Percentiles rank a stretch among this genome's conserved stretches.
phyloP scores from a whole-genome alignment of 2,888 invertebrate species.

The Tipula unca region DNA sequence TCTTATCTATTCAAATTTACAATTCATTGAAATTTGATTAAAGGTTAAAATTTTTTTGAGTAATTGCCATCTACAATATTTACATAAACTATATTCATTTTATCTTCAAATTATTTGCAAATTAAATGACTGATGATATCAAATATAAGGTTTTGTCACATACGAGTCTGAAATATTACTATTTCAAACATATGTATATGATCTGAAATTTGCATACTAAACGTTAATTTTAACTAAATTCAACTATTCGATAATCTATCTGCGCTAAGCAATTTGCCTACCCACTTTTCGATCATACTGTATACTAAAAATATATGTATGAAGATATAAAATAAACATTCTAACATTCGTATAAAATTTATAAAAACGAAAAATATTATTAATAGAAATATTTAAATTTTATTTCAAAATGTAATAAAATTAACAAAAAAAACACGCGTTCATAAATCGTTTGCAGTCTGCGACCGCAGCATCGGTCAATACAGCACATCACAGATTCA shows the following conservation, averaged over 20 bases:
- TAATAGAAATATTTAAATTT: slow-evolving; percentile 4
- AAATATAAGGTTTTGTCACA: too few relatives aligned
- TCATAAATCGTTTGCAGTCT: background rate
- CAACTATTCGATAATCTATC: background rate
- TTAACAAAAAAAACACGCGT: background rate
- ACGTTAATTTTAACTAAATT: too few relatives aligned
- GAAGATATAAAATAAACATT: background rate
- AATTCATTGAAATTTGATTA: too few relatives aligned
- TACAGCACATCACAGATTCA: background rate
- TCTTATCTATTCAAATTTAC: too few relatives aligned
- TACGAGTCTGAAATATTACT: too few relatives aligned
- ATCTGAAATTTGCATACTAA: too few relatives aligned
- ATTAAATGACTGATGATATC: too few relatives aligned
- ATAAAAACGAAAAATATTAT: background rate
- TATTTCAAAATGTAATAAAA: background rate
- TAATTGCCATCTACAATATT: too few relatives aligned
- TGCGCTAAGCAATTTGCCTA: background rate
- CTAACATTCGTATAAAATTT: background rate
- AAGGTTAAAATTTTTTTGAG: too few relatives aligned
- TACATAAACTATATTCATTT: too few relatives aligned
- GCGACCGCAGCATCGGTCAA: background rate
- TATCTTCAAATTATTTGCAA: too few relatives aligned
- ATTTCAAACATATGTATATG: too few relatives aligned
- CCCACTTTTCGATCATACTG: background rate
- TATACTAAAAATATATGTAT: background rate